Evolutionary conservation across 2,797 vertebrate species (phyloP), one percentile per base, ranked within the genome.

Genomic region (Sebastes variabilis): DNA sequence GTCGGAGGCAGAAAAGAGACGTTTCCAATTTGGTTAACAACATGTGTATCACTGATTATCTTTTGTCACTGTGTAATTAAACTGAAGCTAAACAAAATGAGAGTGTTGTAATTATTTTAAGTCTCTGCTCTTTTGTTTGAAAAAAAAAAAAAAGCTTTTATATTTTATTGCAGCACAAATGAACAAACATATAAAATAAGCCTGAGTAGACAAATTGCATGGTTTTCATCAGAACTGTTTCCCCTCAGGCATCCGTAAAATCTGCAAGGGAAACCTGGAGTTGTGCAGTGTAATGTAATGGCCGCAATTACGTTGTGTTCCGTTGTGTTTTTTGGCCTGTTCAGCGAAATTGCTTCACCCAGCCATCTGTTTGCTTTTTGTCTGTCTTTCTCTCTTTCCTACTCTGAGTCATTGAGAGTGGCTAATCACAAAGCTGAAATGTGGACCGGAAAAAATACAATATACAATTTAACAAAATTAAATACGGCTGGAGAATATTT

Each of bases 351-450:
- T 79, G 68, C 72, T 75, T 87, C 78, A 82, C 69, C 25, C 38
- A 74, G 86, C 83, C 81, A 90, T 87, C 87, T 90, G 86, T 85
- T 83, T 89, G 70, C 34, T 80, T 24, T 89, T 83, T 81, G 66
- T 90, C 59, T 66, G 32, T 34, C 61, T 70, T 67, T 66, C 56
- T 87, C 54, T 71, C 30, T 76, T 67, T 67, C 29, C 11, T 8
- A 52, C 36, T 75, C 60, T 13, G 10, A 81, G 68, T 70, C 75
- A 80, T 58, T 61, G 52, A 58, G n/a, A 86, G 72, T 20, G 20
- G 61, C 30, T 82, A 54, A 83, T 87, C 77, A 80, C 58, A 79
- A 82, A 68, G 54, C 60, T 80, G 6, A 78, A 84, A 66, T 68
- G 27, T 79, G 73, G 59, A 59, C 49, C 66, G 49, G 30, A 59